A percentile compares a stretch with the other conserved stretches of the same genome.
phyloP scores from a whole-genome alignment of 2,797 vertebrate species.

The Galaxias olidus region DNA sequence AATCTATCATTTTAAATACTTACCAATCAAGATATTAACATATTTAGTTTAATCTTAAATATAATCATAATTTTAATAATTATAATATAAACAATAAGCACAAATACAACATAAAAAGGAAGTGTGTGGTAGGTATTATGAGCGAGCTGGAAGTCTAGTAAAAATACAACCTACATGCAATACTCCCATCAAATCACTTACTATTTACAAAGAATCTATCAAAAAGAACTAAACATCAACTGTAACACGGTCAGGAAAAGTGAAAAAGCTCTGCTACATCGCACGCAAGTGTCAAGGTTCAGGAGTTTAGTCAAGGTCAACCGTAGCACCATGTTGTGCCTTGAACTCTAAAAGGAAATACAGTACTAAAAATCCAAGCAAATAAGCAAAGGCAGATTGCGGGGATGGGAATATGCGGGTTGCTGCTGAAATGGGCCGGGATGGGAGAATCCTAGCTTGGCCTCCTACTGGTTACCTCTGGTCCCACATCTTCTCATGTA shows the following conservation, averaged over 20 bases:
- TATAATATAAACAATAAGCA: no score
- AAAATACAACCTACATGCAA: conserved; percentile 2
- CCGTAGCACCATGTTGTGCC: not conserved
- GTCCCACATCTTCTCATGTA: conserved; percentile 55
- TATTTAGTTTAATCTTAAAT: no score
- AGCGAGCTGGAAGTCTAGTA: not conserved
- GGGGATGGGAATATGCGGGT: conserved; percentile 18
- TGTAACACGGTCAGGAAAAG: conserved; percentile 11
- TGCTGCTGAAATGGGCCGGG: conserved; percentile 18
- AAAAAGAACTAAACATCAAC: conserved; percentile 15
- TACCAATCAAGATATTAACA: not conserved
- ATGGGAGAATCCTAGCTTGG: conserved; percentile 32
- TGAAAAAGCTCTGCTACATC: not conserved
- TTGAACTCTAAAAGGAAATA: conserved; percentile 4
- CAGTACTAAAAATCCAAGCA: not conserved
- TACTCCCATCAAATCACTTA: conserved; percentile 3
- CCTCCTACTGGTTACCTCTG: conserved; percentile 70
- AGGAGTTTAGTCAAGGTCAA: conserved; percentile 10
- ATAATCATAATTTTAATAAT: no score
- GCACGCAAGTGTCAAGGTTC: conserved; percentile 7
- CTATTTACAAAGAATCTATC: conserved; percentile 19
- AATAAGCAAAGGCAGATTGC: conserved; percentile 25
- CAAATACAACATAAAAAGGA: no score
- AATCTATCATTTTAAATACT: not conserved
- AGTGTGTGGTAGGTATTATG: no score